Percentiles rank a stretch among this genome's conserved stretches.
Conservation (phyloP, 2,113 vertebrate species). For the Entelurus aequoreus region DNA sequence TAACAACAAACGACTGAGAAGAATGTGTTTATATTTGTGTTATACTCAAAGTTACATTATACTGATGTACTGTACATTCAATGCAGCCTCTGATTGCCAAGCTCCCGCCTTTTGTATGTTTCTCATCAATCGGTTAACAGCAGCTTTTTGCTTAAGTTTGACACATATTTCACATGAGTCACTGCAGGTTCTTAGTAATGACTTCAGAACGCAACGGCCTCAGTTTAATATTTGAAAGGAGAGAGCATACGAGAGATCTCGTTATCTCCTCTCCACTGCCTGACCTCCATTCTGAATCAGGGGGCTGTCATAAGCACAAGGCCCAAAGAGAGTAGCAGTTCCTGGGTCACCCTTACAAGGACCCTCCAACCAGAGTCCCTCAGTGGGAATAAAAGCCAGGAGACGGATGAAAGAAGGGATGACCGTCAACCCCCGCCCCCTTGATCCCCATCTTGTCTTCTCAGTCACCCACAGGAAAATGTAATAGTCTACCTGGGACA, state of each 20-base stretch:
- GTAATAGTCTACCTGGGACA: conserved; percentile 69
- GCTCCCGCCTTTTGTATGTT: neutral
- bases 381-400: conserved; percentile 54
- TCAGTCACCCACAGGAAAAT: conserved; percentile 64
- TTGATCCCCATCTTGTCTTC: conserved; percentile 59
- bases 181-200: neutral
- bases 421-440: conserved; percentile 44
- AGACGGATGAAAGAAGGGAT: conserved; percentile 62
- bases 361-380: conserved; percentile 45
- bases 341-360: conserved; percentile 41
- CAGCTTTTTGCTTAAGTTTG: neutral
- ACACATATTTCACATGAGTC: neutral
- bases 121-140: neutral
- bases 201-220: neutral
- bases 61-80: neutral
- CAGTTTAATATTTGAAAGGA: conserved; percentile 21
- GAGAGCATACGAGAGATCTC: conserved; percentile 5
- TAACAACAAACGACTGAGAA: conserved; percentile 37
- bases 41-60: neutral
- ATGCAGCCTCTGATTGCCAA: neutral
- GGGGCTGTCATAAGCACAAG: conserved; percentile 27
- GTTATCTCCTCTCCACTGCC: conserved; percentile 35
- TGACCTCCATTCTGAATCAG: conserved; percentile 57
- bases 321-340: conserved; percentile 47
- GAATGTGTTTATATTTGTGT: conserved; percentile 24